Conservation (phyloP, 2,888 invertebrate species). For the Heliconius erato region DNA sequence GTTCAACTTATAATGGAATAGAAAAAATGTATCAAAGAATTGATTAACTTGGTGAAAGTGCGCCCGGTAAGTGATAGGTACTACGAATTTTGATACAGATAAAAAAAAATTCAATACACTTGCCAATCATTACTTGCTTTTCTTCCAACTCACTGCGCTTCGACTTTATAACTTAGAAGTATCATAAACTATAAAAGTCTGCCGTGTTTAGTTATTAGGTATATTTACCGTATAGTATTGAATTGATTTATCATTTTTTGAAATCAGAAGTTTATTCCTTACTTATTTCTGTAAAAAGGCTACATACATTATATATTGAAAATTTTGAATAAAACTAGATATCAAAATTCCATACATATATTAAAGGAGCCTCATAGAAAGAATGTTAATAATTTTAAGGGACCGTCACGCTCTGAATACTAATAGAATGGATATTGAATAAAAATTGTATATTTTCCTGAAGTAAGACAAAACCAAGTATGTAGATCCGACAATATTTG, state of each 20-base stretch:
- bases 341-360: not conserved
- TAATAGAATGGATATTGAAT: constrained; percentile 18
- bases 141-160: not conserved
- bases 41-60: constrained; percentile 44
- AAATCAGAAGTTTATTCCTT: no score
- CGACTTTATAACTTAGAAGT: no score
- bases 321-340: not conserved
- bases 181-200: no score
- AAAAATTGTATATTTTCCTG: not conserved
- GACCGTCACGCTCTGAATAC: constrained; percentile 3
- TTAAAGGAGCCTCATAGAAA: not conserved
- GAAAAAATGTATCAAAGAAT: constrained; percentile 40
- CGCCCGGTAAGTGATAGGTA: constrained; percentile 25
- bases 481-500: no score
- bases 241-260: no score
- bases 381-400: constrained; percentile 5
- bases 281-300: no score
- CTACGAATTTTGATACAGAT: constrained; percentile 8
- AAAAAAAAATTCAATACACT: not conserved
- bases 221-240: no score
- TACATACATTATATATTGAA: no score
- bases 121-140: not conserved
- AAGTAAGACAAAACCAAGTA: not conserved
- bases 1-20: constrained; percentile 44
- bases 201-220: no score